Evolutionary conservation across 2,113 vertebrate genomes (phyloP).

Genomic region (Cynoglossus semilaevis): DNA sequence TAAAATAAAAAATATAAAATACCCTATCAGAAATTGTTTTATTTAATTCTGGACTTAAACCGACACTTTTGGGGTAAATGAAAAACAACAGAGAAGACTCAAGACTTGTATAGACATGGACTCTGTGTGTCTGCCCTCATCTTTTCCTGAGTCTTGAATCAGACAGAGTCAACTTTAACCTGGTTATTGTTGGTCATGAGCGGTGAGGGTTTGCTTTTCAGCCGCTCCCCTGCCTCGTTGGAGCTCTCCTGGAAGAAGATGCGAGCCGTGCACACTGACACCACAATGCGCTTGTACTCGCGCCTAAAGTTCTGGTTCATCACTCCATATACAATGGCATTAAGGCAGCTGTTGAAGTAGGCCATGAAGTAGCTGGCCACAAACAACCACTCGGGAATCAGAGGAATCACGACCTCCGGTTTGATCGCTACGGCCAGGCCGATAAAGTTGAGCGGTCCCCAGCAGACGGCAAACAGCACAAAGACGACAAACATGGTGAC

Average conservation of each 20-base stretch:
- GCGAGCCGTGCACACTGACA: conserved; percentile 85
- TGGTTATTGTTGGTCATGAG: conserved; percentile 88
- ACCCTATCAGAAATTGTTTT: too few relatives aligned
- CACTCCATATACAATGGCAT: conserved; percentile 93
- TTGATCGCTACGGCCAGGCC: conserved; percentile 89
- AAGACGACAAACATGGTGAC: conserved; percentile 97
- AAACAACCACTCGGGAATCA: conserved; percentile 95
- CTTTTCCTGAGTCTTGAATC: conserved; percentile 46
- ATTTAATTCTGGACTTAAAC: too few relatives aligned
- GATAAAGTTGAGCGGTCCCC: conserved; percentile 95
- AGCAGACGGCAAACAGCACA: conserved; percentile 95
- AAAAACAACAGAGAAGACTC: too few relatives aligned
- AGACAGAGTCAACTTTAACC: conserved; percentile 91
- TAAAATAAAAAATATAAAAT: too few relatives aligned
- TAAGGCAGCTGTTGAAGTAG: conserved; percentile 99
- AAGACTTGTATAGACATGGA: conserved; percentile 17
- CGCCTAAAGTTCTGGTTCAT: conserved; percentile 96
- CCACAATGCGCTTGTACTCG: conserved; percentile 91
- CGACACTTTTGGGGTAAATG: too few relatives aligned
- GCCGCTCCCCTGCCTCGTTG: conserved; percentile 83
- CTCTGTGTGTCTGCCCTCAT: not conserved
- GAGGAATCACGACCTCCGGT: conserved; percentile 78
- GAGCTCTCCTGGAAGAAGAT: conserved; percentile 88
- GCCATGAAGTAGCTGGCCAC: conserved; percentile 97
- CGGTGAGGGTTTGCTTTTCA: conserved; percentile 89